Evolutionary conservation across 2,113 vertebrate species (phyloP), one percentile per base, ranked within the genome.

Genomic region (Calonectris borealis): DNA sequence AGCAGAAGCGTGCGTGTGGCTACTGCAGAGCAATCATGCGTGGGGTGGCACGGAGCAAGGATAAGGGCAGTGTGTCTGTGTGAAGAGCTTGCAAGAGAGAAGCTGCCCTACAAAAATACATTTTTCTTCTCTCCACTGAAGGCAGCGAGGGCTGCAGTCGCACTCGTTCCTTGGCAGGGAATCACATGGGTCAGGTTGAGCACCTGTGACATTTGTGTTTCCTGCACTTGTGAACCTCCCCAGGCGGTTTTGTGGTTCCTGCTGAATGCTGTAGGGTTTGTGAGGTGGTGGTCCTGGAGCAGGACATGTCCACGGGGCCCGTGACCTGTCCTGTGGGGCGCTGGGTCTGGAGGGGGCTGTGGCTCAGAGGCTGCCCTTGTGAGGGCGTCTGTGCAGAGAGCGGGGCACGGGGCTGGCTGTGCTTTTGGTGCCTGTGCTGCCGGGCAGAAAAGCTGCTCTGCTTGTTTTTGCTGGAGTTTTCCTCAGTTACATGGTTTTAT

Each of bases 191-290:
- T 88, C 68, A 36, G 83, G 83, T 75, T 0, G 1, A 73, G 75
- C 85, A 80, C 58, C 68, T 92, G 93, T 38, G 72, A 68, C 26
- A 4, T 12, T 72, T 66, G 58, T 54, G 19, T 86, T 88, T 88
- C 87, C 57, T 86, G 85, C 64, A 83, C 79, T 77, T 90, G 55
- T 72, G 80, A 94, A 71, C 68, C 80, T 95, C 69, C 92, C 57
- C 20, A 1, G 1, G 76, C 57, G 90, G 36, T 57, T 90, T 34
- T 87, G 49, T 49, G 69, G 36, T 68, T 91, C 57, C 40, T 75
- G 52, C 4, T 11, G 55, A 68, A 32, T 16, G 36, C 36, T 15
- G 38, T 73, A 64, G 46, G n/a, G 8, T 36, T 24, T 77, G 42
- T n/a, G 57, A 82, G 36, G 3, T 46, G 34, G 49, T 46, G 61